Evolutionary conservation across 2,888 invertebrate species (phyloP), one percentile per base, ranked within the genome.

Genomic region (Cylindroiulus punctatus): DNA sequence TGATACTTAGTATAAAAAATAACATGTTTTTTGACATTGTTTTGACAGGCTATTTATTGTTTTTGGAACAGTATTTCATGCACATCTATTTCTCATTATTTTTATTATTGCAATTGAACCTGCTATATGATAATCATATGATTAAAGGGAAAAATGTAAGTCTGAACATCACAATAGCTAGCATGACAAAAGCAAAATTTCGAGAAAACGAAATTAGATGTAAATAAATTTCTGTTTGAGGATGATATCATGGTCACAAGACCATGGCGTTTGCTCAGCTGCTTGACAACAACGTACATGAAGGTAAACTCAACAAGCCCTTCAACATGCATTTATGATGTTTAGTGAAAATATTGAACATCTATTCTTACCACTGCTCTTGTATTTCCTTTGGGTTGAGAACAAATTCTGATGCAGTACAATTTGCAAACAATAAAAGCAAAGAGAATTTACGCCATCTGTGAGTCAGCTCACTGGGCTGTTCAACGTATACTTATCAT

Each of bases 171-270:
- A 30, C 30, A 65, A 12, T 5, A 14, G 22, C 1, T 76, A 10
- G 3, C 10, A 65, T 65, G 14, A 26, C 14, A 76, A 30, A 52
- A 44, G 1, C 7, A 36, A 36, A 17, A 47, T 19, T 22, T 30
- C 22, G 12, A 1, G 30, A 12, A 76, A 30, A 14, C 30, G 2
- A 76, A 76, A 76, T 76, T 1, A 26, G 14, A 76, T 5, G 76
- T 30, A 76, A 76, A 76, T 76, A 76, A 76, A 76, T 76, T 52
- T 52, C 44, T 5, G 0, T 65, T n/a, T 65, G 8, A 7, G 26
- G 76, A 76, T 76, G 76, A 76, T 76, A 26, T 76, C 76, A 76
- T 76, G 7, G 76, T 76, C 76, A 76, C 26, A 76, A 26, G 76
- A 76, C 14, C 30, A 22, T n/a, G 14, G 17, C 12, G 17, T n/a